These are phyloP conservation scores for Dicaeum eximium DNA, from an alignment of 2,113 vertebrate genomes.

Conservation along the genomic window DNA sequence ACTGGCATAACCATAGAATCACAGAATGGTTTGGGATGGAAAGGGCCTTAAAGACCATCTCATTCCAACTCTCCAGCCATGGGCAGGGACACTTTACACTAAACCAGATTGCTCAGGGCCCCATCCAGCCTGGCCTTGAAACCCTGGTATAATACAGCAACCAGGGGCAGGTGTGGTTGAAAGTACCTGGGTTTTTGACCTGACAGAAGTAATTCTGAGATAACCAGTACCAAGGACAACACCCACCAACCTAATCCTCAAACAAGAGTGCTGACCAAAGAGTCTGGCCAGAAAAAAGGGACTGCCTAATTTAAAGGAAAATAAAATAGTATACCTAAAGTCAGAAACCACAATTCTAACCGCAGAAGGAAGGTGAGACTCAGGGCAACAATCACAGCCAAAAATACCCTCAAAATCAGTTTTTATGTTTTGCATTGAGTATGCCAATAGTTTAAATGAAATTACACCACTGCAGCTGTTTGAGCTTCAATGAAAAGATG, in stretches of 20 bases:
- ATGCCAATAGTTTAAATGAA: background rate
- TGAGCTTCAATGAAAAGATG: background rate
- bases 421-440: background rate
- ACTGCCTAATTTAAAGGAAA: background rate
- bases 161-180: accelerated
- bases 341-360: background rate
- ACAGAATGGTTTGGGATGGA: background rate
- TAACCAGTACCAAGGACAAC: background rate
- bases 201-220: background rate
- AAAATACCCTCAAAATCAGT: accelerated
- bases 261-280: background rate
- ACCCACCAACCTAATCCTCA: accelerated
- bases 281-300: background rate
- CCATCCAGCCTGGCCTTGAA: background rate
- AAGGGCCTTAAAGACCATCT: background rate
- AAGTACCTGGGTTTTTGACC: background rate
- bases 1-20: background rate
- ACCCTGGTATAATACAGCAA: background rate
- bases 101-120: background rate
- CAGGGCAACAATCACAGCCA: background rate
- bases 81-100: background rate
- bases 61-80: background rate
- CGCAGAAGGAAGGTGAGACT: background rate
- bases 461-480: background rate
- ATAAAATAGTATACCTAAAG: background rate